Evolutionary conservation across 2,888 invertebrate species (phyloP).

Genomic region (Zaprionus bogoriensis): DNA sequence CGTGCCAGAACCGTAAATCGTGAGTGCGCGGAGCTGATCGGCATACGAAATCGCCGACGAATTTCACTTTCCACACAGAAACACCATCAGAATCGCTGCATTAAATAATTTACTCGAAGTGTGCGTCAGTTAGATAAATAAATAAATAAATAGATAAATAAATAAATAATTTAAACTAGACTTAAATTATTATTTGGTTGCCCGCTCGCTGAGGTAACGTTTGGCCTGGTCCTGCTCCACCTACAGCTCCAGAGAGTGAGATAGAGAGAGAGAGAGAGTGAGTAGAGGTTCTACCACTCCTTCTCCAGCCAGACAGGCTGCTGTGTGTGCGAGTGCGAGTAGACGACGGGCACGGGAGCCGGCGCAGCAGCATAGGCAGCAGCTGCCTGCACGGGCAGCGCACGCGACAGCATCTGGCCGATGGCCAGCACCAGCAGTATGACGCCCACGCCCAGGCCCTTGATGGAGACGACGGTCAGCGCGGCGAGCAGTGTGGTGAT

Average conservation of each 20-base stretch:
- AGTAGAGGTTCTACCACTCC: slow-evolving; percentile 81
- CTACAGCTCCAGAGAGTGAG: no score
- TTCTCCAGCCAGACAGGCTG: slow-evolving; percentile 83
- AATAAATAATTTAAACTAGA: slow-evolving; percentile 78
- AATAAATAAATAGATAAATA: slow-evolving; percentile 43
- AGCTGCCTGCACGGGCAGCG: slow-evolving; percentile 82
- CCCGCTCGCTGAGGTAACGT: slow-evolving; percentile 69
- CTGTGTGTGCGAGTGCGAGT: slow-evolving; percentile 81
- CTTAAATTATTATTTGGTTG: slow-evolving; percentile 80
- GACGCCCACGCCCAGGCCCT: slow-evolving; percentile 88
- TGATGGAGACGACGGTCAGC: slow-evolving; percentile 88
- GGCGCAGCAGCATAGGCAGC: slow-evolving; percentile 83
- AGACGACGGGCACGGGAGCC: slow-evolving; percentile 83
- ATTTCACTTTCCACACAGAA: not conserved
- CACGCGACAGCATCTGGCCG: slow-evolving; percentile 84
- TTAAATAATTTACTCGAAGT: slow-evolving; percentile 36
- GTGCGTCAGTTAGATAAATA: slow-evolving; percentile 40
- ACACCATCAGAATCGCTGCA: slow-evolving; percentile 11
- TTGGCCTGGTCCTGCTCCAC: no score
- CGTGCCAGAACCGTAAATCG: slow-evolving; percentile 66
- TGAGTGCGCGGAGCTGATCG: slow-evolving; percentile 31
- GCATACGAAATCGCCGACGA: not conserved
- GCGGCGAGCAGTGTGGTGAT: slow-evolving; percentile 88
- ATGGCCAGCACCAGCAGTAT: slow-evolving; percentile 85
- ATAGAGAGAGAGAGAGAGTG: no score